These are phyloP conservation scores for Biston stratarius DNA, from an alignment of 2,888 invertebrate species.

Conservation along the genomic window DNA sequence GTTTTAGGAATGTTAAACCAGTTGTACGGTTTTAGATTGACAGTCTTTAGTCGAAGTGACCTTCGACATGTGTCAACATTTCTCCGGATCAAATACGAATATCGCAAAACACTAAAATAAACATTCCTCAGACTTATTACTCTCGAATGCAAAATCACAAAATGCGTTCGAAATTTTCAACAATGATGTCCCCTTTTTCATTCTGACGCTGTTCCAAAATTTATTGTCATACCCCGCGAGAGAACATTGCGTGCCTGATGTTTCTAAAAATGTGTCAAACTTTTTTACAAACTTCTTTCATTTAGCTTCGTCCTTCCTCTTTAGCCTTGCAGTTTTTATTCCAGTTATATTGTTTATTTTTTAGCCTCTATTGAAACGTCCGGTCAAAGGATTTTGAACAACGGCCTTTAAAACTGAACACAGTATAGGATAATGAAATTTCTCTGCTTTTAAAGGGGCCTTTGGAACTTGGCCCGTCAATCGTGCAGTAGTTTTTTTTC, in stretches of 20 bases:
- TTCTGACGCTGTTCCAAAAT: conserved; percentile 81
- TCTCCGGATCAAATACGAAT: conserved; percentile 1
- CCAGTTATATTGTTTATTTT: conserved; percentile 79
- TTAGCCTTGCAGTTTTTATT: conserved; percentile 78
- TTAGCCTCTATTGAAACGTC: conserved; percentile 80
- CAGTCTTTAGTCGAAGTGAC: neutral
- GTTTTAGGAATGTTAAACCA: too few relatives aligned
- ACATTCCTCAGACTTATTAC: conserved; percentile 26
- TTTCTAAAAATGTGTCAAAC: conserved; percentile 86
- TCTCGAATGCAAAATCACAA: conserved; percentile 35
- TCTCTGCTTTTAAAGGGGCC: conserved; percentile 55
- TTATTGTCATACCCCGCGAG: conserved; percentile 79
- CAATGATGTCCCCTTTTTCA: conserved; percentile 84
- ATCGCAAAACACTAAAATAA: conserved; percentile 15
- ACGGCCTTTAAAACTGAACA: conserved; percentile 69
- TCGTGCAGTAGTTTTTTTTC: conserved; percentile 27
- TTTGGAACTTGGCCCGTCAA: conserved; percentile 51
- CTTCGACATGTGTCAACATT: neutral
- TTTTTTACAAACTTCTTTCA: conserved; percentile 85
- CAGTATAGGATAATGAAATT: conserved; percentile 72
- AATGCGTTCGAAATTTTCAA: conserved; percentile 80
- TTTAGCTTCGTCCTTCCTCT: conserved; percentile 81
- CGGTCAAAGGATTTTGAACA: conserved; percentile 72
- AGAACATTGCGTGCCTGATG: conserved; percentile 83
- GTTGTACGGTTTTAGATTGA: neutral